Base-by-base conservation (phyloP, 2,797 vertebrate genomes). In the Lates japonicus region DNA sequence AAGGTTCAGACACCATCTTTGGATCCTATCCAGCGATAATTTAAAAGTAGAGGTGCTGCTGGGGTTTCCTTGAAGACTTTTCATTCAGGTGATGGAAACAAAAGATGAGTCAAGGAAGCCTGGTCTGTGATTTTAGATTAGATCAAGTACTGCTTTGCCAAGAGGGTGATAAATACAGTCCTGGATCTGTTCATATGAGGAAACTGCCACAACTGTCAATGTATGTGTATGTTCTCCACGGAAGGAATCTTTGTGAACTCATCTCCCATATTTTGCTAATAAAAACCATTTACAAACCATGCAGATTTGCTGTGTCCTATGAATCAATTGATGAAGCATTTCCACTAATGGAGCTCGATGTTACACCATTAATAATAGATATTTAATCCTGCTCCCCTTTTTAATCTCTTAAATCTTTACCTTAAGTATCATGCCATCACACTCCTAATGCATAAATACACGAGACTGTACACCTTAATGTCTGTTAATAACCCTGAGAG, bases 261-360 rank as follows among this genome's bases (percentile, higher is more conserved):
- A 94, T 95, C 93, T 94, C 92, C 90, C 93, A 94, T 95, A 96
- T 96, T 96, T 96, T 96, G 96, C 94, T 96, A 96, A 96, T 96
- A 96, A 96, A 96, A 95, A 90, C 19, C 91, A 93, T 94, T 93
- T 95, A 91, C 94, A 93, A 94, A 93, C 76, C 82, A 83, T 12
- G 6, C 29, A 29, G 48, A 57, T 42, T 70, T n/a, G 31, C 39
- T 49, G 12, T 66, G 2, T 87, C 48, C 19, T 31, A 42, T 69
- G 1, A 20, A 13, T 37, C 16, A 51, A 12, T 12, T 42, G 57
- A 62, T 54, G 10, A 71, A 68, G 33, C 51, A 20, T 61, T 42
- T 61, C n/a, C 17, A n/a, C 19, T 9, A 48, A 54, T 25, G 1
- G 29, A 25, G 29, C 35, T 74, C 3, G 25, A 49, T n/a, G 58